Conservation (phyloP, 2,888 invertebrate genomes). For the Apodemia zela region DNA sequence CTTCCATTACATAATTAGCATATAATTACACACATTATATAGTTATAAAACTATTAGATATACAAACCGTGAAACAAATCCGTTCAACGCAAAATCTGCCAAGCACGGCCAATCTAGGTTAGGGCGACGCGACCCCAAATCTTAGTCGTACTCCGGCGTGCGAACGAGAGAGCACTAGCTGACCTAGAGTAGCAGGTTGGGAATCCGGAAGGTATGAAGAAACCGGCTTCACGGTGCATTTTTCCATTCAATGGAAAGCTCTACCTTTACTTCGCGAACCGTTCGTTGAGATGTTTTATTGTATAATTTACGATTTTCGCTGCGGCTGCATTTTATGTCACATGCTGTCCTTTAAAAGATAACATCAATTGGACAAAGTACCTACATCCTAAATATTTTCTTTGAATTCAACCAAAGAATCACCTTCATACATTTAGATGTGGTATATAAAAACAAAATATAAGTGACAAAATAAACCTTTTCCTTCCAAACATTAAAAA, state of each 20-base stretch:
- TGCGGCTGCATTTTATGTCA: constrained; percentile 21
- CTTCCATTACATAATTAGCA: no score
- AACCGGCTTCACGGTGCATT: constrained; percentile 75
- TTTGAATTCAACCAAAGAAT: not conserved
- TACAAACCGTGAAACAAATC: constrained; percentile 24
- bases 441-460: no score
- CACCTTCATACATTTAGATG: not conserved
- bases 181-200: constrained; percentile 79
- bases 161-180: constrained; percentile 57
- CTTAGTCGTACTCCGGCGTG: constrained; percentile 49
- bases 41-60: constrained; percentile 1
- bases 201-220: constrained; percentile 76
- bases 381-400: not conserved
- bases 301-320: constrained; percentile 39
- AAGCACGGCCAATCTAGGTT: constrained; percentile 70
- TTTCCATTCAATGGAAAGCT: constrained; percentile 79
- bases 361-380: constrained; percentile 5
- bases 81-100: constrained; percentile 53
- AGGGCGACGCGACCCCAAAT: constrained; percentile 78
- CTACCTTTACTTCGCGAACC: constrained; percentile 54
- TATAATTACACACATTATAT: no score
- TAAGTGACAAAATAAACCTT: no score
- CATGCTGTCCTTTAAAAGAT: constrained; percentile 12
- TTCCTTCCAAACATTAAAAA: no score
- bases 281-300: constrained; percentile 44